These are phyloP conservation scores for Rugalucina vietnamica DNA, from an alignment of 2,888 invertebrate species.

Conservation along the genomic window DNA sequence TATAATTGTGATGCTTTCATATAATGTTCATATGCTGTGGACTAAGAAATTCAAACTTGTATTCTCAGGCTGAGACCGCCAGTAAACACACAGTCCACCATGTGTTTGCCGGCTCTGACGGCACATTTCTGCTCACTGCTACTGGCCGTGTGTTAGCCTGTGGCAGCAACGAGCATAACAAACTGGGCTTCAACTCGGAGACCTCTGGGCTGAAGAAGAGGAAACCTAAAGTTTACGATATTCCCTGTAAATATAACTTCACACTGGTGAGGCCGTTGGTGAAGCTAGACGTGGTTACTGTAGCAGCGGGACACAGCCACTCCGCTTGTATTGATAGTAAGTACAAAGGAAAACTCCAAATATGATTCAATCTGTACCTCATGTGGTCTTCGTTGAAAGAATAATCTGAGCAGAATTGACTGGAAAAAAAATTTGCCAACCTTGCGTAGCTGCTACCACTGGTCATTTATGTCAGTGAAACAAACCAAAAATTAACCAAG, in stretches of 20 bases:
- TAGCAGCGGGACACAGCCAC: conserved; percentile 81
- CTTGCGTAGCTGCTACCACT: too few relatives aligned
- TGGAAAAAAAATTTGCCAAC: too few relatives aligned
- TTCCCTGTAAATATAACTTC: conserved; percentile 80
- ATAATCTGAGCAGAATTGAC: too few relatives aligned
- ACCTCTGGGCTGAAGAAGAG: conserved; percentile 79
- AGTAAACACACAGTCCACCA: conserved; percentile 77
- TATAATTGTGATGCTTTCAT: too few relatives aligned
- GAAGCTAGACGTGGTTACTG: conserved; percentile 73
- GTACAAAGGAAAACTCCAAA: conserved; percentile 52
- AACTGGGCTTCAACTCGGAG: conserved; percentile 82
- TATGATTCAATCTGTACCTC: too few relatives aligned
- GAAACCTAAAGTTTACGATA: conserved; percentile 80
- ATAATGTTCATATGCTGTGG: too few relatives aligned
- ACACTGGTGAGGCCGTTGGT: conserved; percentile 80
- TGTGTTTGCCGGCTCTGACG: conserved; percentile 80
- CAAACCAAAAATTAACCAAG: too few relatives aligned
- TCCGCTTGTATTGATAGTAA: conserved; percentile 82
- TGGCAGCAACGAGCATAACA: conserved; percentile 83
- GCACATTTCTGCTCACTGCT: conserved; percentile 80
- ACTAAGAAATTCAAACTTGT: too few relatives aligned
- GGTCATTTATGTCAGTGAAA: too few relatives aligned
- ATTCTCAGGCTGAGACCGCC: conserved; percentile 72
- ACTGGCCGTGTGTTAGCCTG: conserved; percentile 81
- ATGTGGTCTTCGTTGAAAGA: too few relatives aligned